Evolutionary conservation across 2,797 vertebrate species (phyloP).

Genomic region (Hemibagrus guttatus): DNA sequence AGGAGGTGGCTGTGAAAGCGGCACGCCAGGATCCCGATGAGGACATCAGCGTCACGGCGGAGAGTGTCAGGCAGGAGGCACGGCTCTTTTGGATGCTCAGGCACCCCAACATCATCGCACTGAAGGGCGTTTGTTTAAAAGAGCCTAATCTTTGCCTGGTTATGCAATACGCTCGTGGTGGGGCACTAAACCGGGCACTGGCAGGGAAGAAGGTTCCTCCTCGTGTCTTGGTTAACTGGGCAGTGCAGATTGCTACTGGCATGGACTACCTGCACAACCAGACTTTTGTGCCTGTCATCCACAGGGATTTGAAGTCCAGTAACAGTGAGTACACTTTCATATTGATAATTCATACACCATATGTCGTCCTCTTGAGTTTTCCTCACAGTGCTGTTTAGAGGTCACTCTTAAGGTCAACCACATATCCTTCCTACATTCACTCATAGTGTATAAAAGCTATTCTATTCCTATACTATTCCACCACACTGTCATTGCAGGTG

Average conservation of each 20-base stretch:
- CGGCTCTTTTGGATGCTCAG: slow-evolving; percentile 87
- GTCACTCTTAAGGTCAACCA: background rate
- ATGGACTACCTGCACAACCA: slow-evolving; percentile 93
- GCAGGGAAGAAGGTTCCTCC: slow-evolving; percentile 87
- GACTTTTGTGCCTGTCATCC: slow-evolving; percentile 88
- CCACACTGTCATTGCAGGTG: background rate
- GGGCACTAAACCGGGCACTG: slow-evolving; percentile 85
- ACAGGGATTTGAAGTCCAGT: slow-evolving; percentile 93
- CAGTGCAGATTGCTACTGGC: slow-evolving; percentile 89
- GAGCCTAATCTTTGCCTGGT: slow-evolving; percentile 90
- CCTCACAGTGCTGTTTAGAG: no score
- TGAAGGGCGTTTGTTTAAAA: slow-evolving; percentile 84
- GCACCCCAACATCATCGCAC: slow-evolving; percentile 88
- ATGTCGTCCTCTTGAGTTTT: background rate
- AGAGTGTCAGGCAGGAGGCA: slow-evolving; percentile 88
- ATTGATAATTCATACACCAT: background rate
- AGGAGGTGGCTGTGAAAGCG: slow-evolving; percentile 90
- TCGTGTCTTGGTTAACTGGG: slow-evolving; percentile 91
- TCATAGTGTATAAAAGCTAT: background rate
- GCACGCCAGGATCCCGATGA: slow-evolving; percentile 88
- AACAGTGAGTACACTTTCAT: slow-evolving; percentile 83
- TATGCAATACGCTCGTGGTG: slow-evolving; percentile 91
- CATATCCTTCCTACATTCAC: background rate
- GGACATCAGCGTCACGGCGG: slow-evolving; percentile 84
- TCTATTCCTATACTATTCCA: background rate